Evolutionary conservation across 2,888 invertebrate genomes (phyloP).

Genomic region (Agonopterix heracliana): DNA sequence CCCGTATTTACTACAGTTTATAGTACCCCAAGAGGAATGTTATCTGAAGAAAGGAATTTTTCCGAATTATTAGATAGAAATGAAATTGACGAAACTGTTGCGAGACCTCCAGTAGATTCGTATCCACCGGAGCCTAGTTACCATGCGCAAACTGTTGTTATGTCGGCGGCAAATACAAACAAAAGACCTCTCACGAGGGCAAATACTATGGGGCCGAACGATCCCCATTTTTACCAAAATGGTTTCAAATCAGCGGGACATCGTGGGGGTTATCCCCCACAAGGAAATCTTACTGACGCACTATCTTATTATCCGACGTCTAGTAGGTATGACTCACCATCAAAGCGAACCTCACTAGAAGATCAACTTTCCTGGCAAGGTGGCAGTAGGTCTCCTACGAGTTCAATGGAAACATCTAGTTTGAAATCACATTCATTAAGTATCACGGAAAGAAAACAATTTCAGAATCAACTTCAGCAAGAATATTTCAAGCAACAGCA

Average conservation of each 20-base stretch:
- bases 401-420: conserved; percentile 76
- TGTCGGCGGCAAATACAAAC: conserved; percentile 49
- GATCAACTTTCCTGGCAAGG: conserved; percentile 79
- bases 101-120: conserved; percentile 49
- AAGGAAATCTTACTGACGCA: conserved; percentile 84
- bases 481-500: conserved; percentile 73
- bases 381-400: conserved; percentile 77
- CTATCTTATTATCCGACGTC: conserved; percentile 88
- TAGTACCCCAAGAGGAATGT: conserved; percentile 80
- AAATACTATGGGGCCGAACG: conserved; percentile 72
- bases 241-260: conserved; percentile 81
- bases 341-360: conserved; percentile 73
- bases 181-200: conserved; percentile 75
- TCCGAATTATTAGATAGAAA: conserved; percentile 81
- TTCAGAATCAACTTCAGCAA: conserved; percentile 72
- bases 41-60: conserved; percentile 79
- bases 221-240: conserved; percentile 75
- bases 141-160: conserved; percentile 75
- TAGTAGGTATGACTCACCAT: conserved; percentile 73
- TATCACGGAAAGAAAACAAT: conserved; percentile 72
- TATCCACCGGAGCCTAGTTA: conserved; percentile 76
- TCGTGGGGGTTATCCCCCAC: conserved; percentile 80
- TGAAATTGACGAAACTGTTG: conserved; percentile 60
- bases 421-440: conserved; percentile 76
- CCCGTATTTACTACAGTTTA: conserved; percentile 85